phyloP scores from a whole-genome alignment of 2,888 invertebrate species.

The Epistrophe grossulariae region DNA sequence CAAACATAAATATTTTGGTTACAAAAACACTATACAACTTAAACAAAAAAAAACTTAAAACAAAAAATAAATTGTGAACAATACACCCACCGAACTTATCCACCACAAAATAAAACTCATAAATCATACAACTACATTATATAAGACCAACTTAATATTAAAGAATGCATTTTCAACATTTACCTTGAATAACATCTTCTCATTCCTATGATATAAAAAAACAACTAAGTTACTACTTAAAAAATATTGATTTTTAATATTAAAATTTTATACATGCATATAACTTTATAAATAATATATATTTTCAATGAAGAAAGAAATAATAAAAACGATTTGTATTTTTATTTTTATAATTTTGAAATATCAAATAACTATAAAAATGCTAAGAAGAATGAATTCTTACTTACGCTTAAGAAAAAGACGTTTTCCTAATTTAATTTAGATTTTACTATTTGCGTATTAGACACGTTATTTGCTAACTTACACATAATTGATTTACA shows the following conservation, averaged over 20 bases:
- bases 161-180: slow-evolving; percentile 36
- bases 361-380: background rate
- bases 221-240: background rate
- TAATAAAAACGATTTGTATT: background rate
- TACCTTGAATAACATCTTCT: slow-evolving; percentile 9
- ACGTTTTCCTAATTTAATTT: no score
- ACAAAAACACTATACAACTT: slow-evolving; percentile 35
- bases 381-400: no score
- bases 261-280: background rate
- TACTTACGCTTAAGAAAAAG: no score
- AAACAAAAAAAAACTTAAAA: slow-evolving; percentile 47
- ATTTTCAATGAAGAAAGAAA: background rate
- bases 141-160: slow-evolving; percentile 65
- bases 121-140: slow-evolving; percentile 16
- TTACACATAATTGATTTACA: no score
- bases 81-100: slow-evolving; percentile 73
- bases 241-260: background rate
- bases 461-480: no score
- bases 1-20: slow-evolving; percentile 43
- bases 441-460: no score
- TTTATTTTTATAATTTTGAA: background rate
- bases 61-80: slow-evolving; percentile 56
- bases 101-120: slow-evolving; percentile 56
- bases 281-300: background rate
- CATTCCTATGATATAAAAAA: background rate